A percentile compares a stretch with the other conserved stretches of the same genome.
Evolutionary conservation across 2,888 invertebrate species (phyloP).

Genomic region (Hoplodrina ambigua): DNA sequence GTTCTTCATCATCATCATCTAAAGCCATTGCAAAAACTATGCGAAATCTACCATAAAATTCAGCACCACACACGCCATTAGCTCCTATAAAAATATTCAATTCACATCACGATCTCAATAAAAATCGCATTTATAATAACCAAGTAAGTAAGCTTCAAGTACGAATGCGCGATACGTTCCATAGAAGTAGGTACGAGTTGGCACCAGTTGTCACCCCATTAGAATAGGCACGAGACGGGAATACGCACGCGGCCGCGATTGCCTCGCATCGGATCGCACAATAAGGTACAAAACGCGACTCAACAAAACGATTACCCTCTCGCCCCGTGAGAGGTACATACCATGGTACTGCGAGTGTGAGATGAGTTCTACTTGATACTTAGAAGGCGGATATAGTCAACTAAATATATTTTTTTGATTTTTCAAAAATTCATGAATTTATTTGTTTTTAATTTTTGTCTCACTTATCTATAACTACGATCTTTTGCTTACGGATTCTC

Average conservation of each 20-base stretch:
- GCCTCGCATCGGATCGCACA: constrained; percentile 78
- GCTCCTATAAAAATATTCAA: constrained; percentile 55
- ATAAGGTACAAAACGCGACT: constrained; percentile 83
- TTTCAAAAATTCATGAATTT: no score
- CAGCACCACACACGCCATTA: constrained; percentile 38
- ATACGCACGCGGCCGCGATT: constrained; percentile 78
- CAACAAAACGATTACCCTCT: constrained; percentile 88
- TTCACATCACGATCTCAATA: constrained; percentile 73
- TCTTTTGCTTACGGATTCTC: no score
- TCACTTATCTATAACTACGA: no score
- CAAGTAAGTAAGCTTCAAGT: constrained; percentile 74
- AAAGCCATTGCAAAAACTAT: not conserved
- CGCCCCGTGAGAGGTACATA: constrained; percentile 75
- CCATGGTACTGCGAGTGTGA: constrained; percentile 67
- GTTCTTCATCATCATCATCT: not conserved
- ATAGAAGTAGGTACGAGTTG: constrained; percentile 67
- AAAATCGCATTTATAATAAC: constrained; percentile 80
- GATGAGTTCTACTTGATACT: constrained; percentile 67
- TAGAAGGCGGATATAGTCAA: constrained; percentile 37
- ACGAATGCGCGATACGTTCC: constrained; percentile 68
- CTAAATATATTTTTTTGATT: no score
- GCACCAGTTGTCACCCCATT: constrained; percentile 79
- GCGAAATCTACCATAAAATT: constrained; percentile 9
- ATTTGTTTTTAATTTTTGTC: no score
- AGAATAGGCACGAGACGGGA: constrained; percentile 83